These are phyloP conservation scores for Hippoglossus hippoglossus DNA, from an alignment of 2,797 vertebrate species.

Conservation along the genomic window DNA sequence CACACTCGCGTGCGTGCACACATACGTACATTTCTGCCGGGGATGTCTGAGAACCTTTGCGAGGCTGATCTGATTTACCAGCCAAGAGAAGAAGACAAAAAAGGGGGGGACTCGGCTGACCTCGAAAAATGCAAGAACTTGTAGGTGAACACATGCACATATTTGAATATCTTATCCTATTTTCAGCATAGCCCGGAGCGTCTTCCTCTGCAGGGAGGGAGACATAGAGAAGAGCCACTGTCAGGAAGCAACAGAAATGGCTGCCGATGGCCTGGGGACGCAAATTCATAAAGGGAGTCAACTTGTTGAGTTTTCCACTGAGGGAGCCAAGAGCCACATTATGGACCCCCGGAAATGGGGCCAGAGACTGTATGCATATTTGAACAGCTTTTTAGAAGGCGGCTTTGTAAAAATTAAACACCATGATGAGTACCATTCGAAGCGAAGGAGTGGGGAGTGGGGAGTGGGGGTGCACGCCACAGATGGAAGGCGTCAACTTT, in stretches of 20 bases:
- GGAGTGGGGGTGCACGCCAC: not conserved
- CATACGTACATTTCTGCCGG: not conserved
- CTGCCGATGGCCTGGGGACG: constrained; percentile 56
- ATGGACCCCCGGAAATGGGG: constrained; percentile 61
- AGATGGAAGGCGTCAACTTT: constrained; percentile 46
- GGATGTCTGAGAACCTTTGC: constrained; percentile 28
- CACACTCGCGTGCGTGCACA: not conserved
- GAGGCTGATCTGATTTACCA: constrained; percentile 39
- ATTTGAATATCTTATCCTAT: constrained; percentile 80
- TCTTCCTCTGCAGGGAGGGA: constrained; percentile 63
- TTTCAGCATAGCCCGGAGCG: constrained; percentile 68
- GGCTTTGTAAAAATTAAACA: constrained; percentile 62
- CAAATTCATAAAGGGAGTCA: constrained; percentile 70
- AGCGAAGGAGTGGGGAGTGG: not conserved
- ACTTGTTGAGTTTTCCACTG: constrained; percentile 67
- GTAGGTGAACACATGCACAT: constrained; percentile 64
- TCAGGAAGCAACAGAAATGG: constrained; percentile 56
- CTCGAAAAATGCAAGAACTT: constrained; percentile 49
- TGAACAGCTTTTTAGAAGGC: constrained; percentile 66
- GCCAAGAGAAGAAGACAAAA: constrained; percentile 16
- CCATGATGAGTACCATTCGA: constrained; percentile 59
- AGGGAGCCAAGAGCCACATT: constrained; percentile 57
- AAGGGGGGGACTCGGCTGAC: constrained; percentile 44
- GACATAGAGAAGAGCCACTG: constrained; percentile 50
- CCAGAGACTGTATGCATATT: constrained; percentile 70